Evolutionary conservation across 2,113 vertebrate genomes (phyloP), one percentile per base, ranked within the genome.

Genomic region (Forbesichthys agassizii): DNA sequence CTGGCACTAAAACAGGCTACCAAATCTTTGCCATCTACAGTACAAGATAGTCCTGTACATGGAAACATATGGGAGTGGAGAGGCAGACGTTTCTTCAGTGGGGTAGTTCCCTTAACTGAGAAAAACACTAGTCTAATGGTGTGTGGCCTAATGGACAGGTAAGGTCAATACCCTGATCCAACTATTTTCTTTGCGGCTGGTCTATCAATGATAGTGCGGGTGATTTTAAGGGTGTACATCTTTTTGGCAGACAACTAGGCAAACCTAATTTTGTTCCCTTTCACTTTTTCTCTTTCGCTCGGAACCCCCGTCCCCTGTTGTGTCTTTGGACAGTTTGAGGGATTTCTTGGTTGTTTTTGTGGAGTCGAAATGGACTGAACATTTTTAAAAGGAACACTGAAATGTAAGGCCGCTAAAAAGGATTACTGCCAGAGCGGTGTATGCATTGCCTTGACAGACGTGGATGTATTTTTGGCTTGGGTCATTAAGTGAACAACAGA

Each of bases 211-310:
- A 27, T 27, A 27, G 27, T 27, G 27, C 0, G 27, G 27, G 27
- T 27, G 27, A 27, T 27, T 27, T 27, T 27, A 3, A 27, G 27
- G 2, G 27, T 27, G 27, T 27, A 27, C 2, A 27, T 27, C 27
- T 27, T 3, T 27, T 27, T 27, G 27, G 27, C 27, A 13, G 61
- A 75, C 74, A 46, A 9, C 79, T 78, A 73, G 69, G 83, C 73
- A 75, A 83, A 78, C 68, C 60, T 70, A 52, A 66, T 79, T 72
- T 36, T 46, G 68, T 61, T 66, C 80, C 80, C 74, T 86, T 70
- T 81, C 63, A 75, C 80, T 82, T 85, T 81, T 73, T 77, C 71
- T 83, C 77, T 74, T 64, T 62, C 4, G 47, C 52, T 59, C 55
- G 9, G 74, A 70, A 69, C 73, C 73, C 69, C 13, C 27, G 27